Evolutionary conservation across 2,113 vertebrate genomes (phyloP), one percentile per base, ranked within the genome.

Genomic region (Prionailurus viverrinus): DNA sequence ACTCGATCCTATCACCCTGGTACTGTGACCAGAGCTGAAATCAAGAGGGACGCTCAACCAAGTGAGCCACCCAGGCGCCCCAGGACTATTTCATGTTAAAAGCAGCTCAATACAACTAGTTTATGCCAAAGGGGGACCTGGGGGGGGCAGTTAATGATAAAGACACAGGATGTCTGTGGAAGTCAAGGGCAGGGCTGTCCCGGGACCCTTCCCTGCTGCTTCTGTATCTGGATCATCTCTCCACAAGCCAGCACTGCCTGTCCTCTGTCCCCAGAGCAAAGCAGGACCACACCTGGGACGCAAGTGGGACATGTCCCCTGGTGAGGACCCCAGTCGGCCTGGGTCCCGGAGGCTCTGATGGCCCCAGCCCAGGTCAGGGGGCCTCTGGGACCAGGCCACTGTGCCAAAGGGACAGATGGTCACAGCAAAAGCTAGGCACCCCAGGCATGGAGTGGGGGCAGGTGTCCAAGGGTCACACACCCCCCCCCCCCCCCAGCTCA

Each of bases 321-420:
- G n/a, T 13, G 41, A 82, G 21, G 66, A 51, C 39, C 15, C 58
- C 18, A 33, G 48, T 79, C 61, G 27, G 61, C 33, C 69, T 33
- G 18, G 8, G 15, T 14, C 3, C 23, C 29, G 18, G 10, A 63
- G 23, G 39, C 21, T 53, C 41, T 11, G 9, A 39, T 14, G 8
- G 4, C 29, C 15, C 15, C 7, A 1, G 33, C 25, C 11, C 14
- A 3, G 19, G 7, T 16, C 3, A 1, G 33, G 21, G 18, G 27
- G 7, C n/a, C 36, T 41, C 0, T 5, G 23, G 6, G 31, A 58
- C 31, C 21, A n/a, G 78, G 25, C 68, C 33, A 4, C 76, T 66
- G n/a, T 45, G 84, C 36, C 91, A 63, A 21, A 61, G 19, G 48
- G 33, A 33, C 7, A 18, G 91, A 39, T 1, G 3, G 1, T 61